Percentiles rank a stretch among this genome's conserved stretches.
phyloP scores from a whole-genome alignment of 2,797 vertebrate species.

The Ctenopoma multispine region DNA sequence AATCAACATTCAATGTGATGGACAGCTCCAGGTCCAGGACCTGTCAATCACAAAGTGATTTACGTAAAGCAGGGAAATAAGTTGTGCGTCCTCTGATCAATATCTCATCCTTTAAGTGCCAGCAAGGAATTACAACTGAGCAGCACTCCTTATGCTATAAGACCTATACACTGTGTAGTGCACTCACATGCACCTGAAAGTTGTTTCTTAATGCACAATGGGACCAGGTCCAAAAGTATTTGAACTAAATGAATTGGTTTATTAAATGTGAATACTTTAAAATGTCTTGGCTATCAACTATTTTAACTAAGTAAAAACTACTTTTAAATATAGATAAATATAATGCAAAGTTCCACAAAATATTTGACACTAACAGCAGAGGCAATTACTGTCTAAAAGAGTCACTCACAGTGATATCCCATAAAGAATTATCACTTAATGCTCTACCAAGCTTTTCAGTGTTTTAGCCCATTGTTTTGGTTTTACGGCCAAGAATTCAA shows the following conservation, averaged over 20 bases:
- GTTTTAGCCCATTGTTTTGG: conserved; percentile 1
- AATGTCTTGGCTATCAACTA: neutral
- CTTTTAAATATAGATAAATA: neutral
- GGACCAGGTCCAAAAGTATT: neutral
- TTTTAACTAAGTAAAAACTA: neutral
- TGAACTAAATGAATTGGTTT: neutral
- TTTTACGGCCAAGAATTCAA: neutral
- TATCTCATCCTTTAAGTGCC: conserved; percentile 80
- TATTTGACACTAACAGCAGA: no score
- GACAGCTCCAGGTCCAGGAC: conserved; percentile 36
- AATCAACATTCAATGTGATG: conserved; percentile 49
- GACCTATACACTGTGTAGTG: conserved; percentile 13
- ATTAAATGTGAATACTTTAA: conserved; percentile 7
- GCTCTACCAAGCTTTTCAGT: neutral
- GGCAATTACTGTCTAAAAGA: no score
- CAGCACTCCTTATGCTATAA: conserved; percentile 22
- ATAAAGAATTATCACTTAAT: conserved; percentile 4
- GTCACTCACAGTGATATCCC: no score
- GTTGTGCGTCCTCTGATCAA: conserved; percentile 62
- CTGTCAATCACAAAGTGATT: conserved; percentile 73
- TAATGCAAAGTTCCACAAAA: neutral
- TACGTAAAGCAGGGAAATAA: conserved; percentile 70
- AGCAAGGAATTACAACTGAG: conserved; percentile 58
- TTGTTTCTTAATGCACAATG: conserved; percentile 16
- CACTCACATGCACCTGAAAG: conserved; percentile 5